phyloP scores from a whole-genome alignment of 2,113 vertebrate genomes.

The Passer montanus region DNA sequence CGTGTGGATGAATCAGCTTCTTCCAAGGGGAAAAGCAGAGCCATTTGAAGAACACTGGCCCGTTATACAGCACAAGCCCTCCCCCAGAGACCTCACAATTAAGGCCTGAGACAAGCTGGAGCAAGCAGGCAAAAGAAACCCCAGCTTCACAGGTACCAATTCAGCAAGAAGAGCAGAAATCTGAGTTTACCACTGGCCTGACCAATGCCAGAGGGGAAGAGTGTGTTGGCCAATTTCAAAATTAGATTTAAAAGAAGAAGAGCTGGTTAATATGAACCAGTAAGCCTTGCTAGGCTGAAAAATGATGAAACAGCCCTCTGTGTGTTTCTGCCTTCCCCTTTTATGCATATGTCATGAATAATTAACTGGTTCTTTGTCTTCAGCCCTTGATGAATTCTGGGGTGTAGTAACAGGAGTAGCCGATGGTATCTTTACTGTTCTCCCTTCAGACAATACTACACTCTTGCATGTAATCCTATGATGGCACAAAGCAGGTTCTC shows the following conservation, averaged over 20 bases:
- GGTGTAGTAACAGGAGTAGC: conserved; percentile 20
- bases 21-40: background rate
- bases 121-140: conserved; percentile 19
- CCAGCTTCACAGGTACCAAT: background rate
- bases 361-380: conserved; percentile 28
- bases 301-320: conserved; percentile 5
- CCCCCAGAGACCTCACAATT: background rate
- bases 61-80: background rate
- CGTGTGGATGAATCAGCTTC: background rate
- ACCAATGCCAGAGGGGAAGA: background rate
- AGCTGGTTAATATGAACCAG: background rate
- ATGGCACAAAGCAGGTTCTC: background rate
- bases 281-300: background rate
- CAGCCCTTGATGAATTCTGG: conserved; percentile 2
- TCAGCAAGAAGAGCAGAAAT: conserved; percentile 24
- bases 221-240: conserved; percentile 3
- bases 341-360: conserved; percentile 9
- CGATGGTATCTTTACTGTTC: background rate
- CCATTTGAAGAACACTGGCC: background rate
- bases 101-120: conserved; percentile 9
- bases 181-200: background rate
- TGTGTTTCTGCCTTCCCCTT: background rate
- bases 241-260: conserved; percentile 9
- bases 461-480: background rate
- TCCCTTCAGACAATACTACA: background rate